A percentile compares a stretch with the other conserved stretches of the same genome.
Conservation (phyloP, 2,888 invertebrate species). For the Cerceris rybyensis region DNA sequence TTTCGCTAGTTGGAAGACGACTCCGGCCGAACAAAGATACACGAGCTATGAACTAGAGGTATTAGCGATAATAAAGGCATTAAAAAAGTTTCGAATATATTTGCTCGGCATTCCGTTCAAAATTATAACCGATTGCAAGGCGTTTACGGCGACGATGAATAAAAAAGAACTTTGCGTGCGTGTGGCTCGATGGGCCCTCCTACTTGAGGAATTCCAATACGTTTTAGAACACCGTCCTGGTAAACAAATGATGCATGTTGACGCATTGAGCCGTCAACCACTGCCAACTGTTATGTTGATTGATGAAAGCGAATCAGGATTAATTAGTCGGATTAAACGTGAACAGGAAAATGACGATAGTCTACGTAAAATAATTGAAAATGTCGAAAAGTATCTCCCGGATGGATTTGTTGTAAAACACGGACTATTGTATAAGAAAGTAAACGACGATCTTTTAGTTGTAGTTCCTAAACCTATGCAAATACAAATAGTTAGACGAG, state of each 20-base stretch:
- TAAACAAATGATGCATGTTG: constrained; percentile 29
- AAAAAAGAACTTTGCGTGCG: constrained; percentile 33
- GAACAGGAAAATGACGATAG: not conserved
- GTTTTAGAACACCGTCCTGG: constrained; percentile 29
- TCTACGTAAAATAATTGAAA: not conserved
- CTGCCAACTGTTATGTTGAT: not conserved
- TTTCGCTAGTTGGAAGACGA: too few species aligned
- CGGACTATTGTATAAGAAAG: constrained; percentile 36
- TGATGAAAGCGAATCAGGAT: not conserved
- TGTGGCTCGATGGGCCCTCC: constrained; percentile 35
- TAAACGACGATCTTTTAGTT: constrained; percentile 37
- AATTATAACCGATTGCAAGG: constrained; percentile 38
- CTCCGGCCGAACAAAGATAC: too few species aligned
- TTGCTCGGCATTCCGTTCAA: constrained; percentile 36
- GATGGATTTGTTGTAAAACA: constrained; percentile 55
- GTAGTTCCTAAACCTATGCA: constrained; percentile 75
- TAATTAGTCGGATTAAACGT: not conserved
- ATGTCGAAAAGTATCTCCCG: constrained; percentile 5
- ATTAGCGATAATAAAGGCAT: too few species aligned
- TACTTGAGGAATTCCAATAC: too few species aligned
- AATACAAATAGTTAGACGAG: constrained; percentile 72
- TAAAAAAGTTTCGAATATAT: too few species aligned
- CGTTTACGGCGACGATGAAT: constrained; percentile 33
- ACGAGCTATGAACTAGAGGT: too few species aligned
- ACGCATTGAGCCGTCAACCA: constrained; percentile 33